Evolutionary conservation across 2,797 vertebrate species (phyloP).

Genomic region (Chromobotia macracanthus): DNA sequence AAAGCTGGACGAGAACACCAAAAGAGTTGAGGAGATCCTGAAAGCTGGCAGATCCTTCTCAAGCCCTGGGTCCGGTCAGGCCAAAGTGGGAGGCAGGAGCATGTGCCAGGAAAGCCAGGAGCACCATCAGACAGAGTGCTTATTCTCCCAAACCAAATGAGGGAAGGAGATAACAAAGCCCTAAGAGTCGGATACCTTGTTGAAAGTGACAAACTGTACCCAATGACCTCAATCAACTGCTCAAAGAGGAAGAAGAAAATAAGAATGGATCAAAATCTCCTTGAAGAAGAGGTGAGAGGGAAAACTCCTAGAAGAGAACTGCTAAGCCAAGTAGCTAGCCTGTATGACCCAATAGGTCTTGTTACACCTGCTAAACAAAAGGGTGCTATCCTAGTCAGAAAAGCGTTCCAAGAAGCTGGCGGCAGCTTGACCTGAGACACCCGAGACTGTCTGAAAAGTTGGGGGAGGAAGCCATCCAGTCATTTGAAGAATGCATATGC

Average conservation of each 20-base stretch:
- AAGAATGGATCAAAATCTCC: background rate
- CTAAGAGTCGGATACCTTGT: background rate
- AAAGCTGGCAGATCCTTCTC: background rate
- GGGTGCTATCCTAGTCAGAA: background rate
- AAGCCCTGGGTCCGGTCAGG: background rate
- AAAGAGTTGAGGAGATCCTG: background rate
- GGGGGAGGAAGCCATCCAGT: background rate
- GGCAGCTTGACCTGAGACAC: background rate
- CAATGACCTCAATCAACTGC: background rate
- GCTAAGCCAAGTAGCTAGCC: background rate
- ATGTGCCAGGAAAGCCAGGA: no score
- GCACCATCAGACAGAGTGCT: no score
- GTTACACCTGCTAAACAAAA: background rate
- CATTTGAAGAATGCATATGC: background rate
- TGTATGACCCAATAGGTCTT: no score
- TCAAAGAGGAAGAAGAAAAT: background rate
- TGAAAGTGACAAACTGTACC: background rate
- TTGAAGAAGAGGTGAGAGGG: background rate
- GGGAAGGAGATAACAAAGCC: background rate
- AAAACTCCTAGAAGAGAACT: constrained; percentile 20
- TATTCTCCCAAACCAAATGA: background rate
- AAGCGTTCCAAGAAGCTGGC: constrained; percentile 10
- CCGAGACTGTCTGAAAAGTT: background rate
- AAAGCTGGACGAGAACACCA: background rate
- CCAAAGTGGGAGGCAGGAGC: background rate